Base-by-base conservation (phyloP, 2,888 invertebrate species). In the Sphinx pinastri region DNA sequence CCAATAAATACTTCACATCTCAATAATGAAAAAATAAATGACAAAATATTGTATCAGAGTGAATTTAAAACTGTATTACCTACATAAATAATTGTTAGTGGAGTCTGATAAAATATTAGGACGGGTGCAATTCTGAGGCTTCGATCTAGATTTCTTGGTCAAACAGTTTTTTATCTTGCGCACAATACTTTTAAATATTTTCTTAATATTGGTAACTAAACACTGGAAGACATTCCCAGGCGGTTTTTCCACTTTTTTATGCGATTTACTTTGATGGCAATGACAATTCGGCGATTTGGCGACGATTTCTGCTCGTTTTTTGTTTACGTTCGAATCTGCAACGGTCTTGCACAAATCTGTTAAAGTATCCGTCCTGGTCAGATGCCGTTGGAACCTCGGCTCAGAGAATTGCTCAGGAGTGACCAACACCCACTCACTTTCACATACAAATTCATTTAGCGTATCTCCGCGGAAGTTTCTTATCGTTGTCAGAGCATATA, bases 341-440 rank as follows among this genome's bases (percentile, higher is more conserved):
- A 86, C 74, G 11, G 80, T 85, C 70, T 83, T 87, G 74, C 93
- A 93, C 2, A 91, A 72, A 47, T 78, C 78, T 0, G 87, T 87
- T 31, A 94, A 69, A 3, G 83, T 79, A 52, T 89, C 85, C 6
- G 84, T 78, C 60, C 79, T 88, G 13, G 84, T 76, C 16, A 94
- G 77, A 38, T 80, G 82, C 52, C 84, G 80, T 72, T 91, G 92
- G 68, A 92, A 91, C 71, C 76, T 89, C 1, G 94, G 92, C 55
- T 89, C 88, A 55, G 84, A 74, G 1, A 94, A 71, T 68, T 90
- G 84, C 63, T 91, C 84, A 55, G 82, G 81, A 1, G 87, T 85
- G 3, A 93, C 77, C 45, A 94, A 77, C 55, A 94, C 84, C 94
- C 94, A 94, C 59, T 92, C 90, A 72, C 93, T 93, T 77, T 93